phyloP scores from a whole-genome alignment of 2,113 vertebrate species.

The Dipodomys merriami region DNA sequence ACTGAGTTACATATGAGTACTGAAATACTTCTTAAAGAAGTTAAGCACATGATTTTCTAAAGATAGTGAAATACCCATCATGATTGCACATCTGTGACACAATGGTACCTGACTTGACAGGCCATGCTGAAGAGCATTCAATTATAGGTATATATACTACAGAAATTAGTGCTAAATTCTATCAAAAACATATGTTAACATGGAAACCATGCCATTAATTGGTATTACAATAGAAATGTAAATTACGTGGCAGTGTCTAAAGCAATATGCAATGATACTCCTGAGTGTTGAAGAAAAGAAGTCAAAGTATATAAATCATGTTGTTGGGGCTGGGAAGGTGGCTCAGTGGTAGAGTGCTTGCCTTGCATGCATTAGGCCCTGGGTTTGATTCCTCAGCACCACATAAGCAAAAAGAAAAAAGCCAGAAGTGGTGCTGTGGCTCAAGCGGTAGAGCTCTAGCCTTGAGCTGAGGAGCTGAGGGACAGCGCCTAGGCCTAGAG shows the following conservation, averaged over 20 bases:
- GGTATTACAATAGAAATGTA: background rate
- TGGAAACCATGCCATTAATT: background rate
- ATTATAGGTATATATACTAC: background rate
- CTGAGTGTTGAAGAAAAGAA: background rate
- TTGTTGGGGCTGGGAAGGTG: no score
- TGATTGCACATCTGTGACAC: background rate
- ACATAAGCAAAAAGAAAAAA: no score
- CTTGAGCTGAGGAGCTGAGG: no score
- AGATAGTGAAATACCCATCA: background rate
- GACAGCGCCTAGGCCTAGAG: no score
- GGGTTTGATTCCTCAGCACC: no score
- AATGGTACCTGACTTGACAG: background rate
- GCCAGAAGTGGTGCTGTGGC: no score
- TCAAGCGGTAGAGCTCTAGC: no score
- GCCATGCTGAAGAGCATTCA: background rate
- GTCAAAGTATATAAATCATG: no score
- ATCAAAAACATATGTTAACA: background rate
- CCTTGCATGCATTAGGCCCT: no score
- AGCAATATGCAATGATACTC: background rate
- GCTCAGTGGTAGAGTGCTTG: no score
- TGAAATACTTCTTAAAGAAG: slow-evolving; percentile 4
- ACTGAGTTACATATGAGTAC: background rate
- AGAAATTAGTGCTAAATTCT: background rate
- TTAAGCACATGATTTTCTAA: background rate
- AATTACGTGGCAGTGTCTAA: background rate